phyloP scores from a whole-genome alignment of 2,888 invertebrate species.

The Nipponacmea schrenckii region DNA sequence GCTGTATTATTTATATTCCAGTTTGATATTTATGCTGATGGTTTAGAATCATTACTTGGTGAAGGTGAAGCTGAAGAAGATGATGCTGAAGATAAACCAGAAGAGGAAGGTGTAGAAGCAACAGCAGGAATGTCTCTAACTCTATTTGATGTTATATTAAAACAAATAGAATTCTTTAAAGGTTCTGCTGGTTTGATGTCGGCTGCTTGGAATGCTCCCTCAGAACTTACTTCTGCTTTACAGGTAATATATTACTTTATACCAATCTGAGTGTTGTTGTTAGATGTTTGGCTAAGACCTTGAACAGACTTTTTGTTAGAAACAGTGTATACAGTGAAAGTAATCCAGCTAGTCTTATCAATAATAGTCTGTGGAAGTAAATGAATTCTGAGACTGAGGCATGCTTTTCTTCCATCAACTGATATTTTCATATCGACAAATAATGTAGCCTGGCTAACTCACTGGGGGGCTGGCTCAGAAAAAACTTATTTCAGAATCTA shows the following conservation, averaged over 20 bases:
- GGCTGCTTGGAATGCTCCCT: conserved; percentile 87
- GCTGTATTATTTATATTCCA: conserved; percentile 50
- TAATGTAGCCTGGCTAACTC: no score
- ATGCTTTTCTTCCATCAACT: no score
- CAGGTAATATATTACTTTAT: conserved; percentile 72
- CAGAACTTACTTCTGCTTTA: conserved; percentile 81
- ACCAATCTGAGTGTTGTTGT: not conserved
- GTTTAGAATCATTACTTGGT: conserved; percentile 71
- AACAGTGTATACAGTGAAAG: not conserved
- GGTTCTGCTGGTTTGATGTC: conserved; percentile 86
- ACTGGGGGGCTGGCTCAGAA: no score
- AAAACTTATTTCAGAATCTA: no score
- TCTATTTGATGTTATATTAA: conserved; percentile 78
- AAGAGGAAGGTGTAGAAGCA: conserved; percentile 71
- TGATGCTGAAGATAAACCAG: conserved; percentile 67
- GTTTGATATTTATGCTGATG: conserved; percentile 83
- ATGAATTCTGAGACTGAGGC: no score
- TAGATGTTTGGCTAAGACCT: not conserved
- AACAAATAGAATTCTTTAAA: conserved; percentile 84
- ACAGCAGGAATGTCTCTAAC: conserved; percentile 87
- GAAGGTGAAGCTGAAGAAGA: conserved; percentile 66
- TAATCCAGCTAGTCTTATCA: not conserved
- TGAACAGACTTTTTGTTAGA: not conserved
- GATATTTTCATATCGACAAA: no score
- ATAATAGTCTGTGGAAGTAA: not conserved